Conservation (phyloP, 2,113 vertebrate genomes). For the Ivindomyrus marchei region DNA sequence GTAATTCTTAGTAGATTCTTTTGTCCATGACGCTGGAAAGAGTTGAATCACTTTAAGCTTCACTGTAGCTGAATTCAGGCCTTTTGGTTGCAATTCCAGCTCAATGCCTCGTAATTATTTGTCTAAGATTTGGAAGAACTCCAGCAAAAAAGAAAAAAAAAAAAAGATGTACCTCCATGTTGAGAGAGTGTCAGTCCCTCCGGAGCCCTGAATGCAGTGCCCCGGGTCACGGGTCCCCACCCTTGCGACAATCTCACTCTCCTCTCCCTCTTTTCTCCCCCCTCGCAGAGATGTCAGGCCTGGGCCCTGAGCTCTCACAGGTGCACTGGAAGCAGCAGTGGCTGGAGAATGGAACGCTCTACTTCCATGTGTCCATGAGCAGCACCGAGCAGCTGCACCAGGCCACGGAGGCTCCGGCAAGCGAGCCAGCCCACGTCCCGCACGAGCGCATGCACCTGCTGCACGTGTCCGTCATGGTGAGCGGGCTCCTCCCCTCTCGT, state of each 20-base stretch:
- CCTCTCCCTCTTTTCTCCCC: neutral
- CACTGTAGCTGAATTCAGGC: neutral
- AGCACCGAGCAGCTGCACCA: conserved; percentile 71
- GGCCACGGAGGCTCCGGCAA: conserved; percentile 71
- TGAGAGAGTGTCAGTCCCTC: neutral
- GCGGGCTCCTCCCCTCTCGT: conserved; percentile 28
- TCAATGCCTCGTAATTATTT: neutral
- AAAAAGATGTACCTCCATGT: neutral
- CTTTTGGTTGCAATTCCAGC: neutral
- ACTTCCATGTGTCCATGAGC: conserved; percentile 89
- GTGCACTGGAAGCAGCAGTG: conserved; percentile 99
- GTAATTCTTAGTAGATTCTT: neutral
- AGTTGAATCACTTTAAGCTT: neutral
- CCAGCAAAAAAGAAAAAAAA: neutral
- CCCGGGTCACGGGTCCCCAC: neutral
- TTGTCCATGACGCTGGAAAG: neutral
- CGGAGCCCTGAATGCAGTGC: neutral
- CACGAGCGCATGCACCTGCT: conserved; percentile 96
- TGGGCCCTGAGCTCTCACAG: conserved; percentile 80
- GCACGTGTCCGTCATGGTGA: conserved; percentile 96
- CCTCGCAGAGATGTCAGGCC: conserved; percentile 86
- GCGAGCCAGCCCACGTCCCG: conserved; percentile 77
- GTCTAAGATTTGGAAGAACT: neutral
- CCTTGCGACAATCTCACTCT: neutral
- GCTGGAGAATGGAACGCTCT: conserved; percentile 94